These are phyloP conservation scores for Clostera curtula DNA, from an alignment of 2,888 invertebrate species.

Conservation along the genomic window DNA sequence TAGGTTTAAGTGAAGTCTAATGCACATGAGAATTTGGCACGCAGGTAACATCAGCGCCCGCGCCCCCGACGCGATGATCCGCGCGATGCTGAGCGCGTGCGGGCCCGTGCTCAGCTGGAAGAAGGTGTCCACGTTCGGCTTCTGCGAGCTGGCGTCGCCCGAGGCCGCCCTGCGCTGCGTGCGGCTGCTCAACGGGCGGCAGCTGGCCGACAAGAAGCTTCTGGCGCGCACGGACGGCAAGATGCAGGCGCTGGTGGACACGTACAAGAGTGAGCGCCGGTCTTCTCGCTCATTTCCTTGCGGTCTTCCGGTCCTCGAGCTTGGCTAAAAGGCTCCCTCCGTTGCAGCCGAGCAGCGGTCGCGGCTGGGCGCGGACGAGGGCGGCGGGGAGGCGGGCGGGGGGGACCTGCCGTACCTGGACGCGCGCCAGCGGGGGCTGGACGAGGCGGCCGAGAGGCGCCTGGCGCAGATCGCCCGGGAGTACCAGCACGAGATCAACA, in stretches of 20 bases:
- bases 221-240: conserved; percentile 98
- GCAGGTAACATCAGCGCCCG: conserved; percentile 82
- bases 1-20: no score
- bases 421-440: conserved; percentile 82
- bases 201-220: conserved; percentile 93
- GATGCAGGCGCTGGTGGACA: conserved; percentile 94
- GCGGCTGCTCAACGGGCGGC: conserved; percentile 91
- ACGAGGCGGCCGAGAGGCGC: conserved; percentile 83
- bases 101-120: conserved; percentile 98
- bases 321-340: neutral
- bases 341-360: conserved; percentile 45
- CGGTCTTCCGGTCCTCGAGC: neutral
- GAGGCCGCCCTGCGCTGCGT: conserved; percentile 97
- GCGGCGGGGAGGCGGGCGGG: conserved; percentile 39
- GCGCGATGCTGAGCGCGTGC: conserved; percentile 93
- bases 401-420: conserved; percentile 83
- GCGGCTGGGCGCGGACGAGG: conserved; percentile 38
- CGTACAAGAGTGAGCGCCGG: conserved; percentile 84
- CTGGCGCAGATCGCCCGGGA: conserved; percentile 89
- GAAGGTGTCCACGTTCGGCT: conserved; percentile 97
- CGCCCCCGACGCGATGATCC: conserved; percentile 96
- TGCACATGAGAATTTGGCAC: neutral
- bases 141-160: conserved; percentile 95
- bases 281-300: neutral
- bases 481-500: conserved; percentile 85